Conservation (phyloP, 2,888 invertebrate species). For the Cantharis lateralis region DNA sequence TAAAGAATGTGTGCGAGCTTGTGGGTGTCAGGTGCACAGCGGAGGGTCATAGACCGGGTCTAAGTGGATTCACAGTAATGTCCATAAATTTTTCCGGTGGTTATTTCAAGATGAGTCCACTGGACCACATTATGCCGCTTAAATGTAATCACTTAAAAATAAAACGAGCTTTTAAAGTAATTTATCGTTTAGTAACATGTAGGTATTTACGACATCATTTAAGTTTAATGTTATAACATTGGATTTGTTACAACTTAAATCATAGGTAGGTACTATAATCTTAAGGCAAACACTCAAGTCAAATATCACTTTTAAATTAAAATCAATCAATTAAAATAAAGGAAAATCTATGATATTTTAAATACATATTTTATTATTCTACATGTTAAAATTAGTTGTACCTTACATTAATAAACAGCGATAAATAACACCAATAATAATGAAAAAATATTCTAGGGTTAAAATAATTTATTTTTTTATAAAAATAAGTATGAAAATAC, state of each 20-base stretch:
- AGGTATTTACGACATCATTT: not conserved
- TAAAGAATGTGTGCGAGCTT: conserved; percentile 46
- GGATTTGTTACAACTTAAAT: not conserved
- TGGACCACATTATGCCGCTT: conserved; percentile 3
- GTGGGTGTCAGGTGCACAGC: conserved; percentile 56
- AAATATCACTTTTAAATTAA: not conserved
- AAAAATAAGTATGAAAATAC: too few relatives aligned
- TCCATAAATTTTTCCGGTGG: conserved; percentile 38
- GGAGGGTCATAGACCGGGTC: conserved; percentile 52
- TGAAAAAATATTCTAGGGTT: too few relatives aligned
- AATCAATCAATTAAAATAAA: not conserved
- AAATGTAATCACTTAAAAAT: not conserved
- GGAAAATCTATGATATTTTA: not conserved
- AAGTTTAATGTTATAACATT: not conserved
- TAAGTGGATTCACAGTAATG: conserved; percentile 44
- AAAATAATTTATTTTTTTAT: too few relatives aligned
- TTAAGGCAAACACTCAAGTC: not conserved
- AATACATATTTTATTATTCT: too few relatives aligned
- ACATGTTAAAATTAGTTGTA: not conserved
- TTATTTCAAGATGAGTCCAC: conserved; percentile 30
- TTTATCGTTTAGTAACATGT: not conserved
- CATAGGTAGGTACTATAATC: not conserved
- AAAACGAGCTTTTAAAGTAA: not conserved
- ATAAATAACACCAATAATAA: not conserved
- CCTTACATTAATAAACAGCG: not conserved